These are phyloP conservation scores for Troides oblongomaculatus DNA, from an alignment of 2,888 invertebrate species.

Conservation along the genomic window DNA sequence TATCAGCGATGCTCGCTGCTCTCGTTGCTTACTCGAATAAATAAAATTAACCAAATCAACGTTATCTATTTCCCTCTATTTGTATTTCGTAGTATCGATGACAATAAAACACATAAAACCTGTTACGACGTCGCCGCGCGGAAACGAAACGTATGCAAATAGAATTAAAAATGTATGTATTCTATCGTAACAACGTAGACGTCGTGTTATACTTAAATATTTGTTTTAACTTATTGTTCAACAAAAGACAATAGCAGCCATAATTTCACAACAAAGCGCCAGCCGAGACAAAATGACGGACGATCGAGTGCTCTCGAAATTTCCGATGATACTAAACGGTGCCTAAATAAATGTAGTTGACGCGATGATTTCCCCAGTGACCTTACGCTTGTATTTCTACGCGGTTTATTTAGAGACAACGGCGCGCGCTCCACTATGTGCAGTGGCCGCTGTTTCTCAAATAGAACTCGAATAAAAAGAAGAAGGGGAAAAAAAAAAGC, in stretches of 20 bases:
- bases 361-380: slow-evolving; percentile 16
- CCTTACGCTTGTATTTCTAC: slow-evolving; percentile 22
- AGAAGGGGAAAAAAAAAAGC: neutral
- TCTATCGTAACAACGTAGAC: neutral
- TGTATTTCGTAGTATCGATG: neutral
- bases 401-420: slow-evolving; percentile 24
- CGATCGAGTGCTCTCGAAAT: neutral
- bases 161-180: neutral
- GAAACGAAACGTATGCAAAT: neutral
- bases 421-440: slow-evolving; percentile 20
- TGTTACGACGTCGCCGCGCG: neutral
- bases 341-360: slow-evolving; percentile 18
- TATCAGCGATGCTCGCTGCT: too few species aligned
- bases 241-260: slow-evolving; percentile 1
- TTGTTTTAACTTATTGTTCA: neutral
- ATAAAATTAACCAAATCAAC: neutral
- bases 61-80: neutral
- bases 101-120: neutral
- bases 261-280: slow-evolving; percentile 7
- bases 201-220: neutral
- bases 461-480: slow-evolving; percentile 23
- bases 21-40: neutral
- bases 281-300: neutral
- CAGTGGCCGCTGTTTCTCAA: slow-evolving; percentile 24
- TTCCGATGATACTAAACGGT: slow-evolving; percentile 2